Evolutionary conservation across 53 echinoderm and acorn worm species (phyloP).

Genomic region (Holothuria leucospilota): DNA sequence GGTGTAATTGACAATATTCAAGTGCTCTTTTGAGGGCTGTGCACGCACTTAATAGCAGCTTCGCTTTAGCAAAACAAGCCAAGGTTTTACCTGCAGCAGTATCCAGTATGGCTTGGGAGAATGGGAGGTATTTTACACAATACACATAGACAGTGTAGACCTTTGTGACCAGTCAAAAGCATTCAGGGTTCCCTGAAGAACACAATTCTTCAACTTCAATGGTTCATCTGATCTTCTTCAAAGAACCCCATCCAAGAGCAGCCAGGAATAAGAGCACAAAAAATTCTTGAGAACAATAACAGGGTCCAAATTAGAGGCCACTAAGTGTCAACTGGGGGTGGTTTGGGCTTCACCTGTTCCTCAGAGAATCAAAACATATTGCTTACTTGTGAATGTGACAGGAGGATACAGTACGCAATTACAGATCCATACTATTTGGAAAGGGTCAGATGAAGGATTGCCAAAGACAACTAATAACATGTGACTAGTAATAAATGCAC

Average conservation of each 20-base stretch:
- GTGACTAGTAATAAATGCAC: no score
- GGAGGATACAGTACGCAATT: no score
- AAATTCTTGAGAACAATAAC: slow-evolving; percentile 40
- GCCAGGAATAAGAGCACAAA: slow-evolving; percentile 6
- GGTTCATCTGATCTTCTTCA: slow-evolving; percentile 14
- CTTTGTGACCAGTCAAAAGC: slow-evolving; percentile 14
- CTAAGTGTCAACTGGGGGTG: slow-evolving; percentile 19
- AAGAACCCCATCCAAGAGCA: slow-evolving; percentile 17
- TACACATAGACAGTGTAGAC: slow-evolving; percentile 11
- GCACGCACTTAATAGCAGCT: slow-evolving; percentile 1
- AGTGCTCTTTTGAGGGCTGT: neutral
- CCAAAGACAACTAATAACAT: no score
- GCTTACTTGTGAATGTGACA: no score
- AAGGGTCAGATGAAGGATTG: no score
- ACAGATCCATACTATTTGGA: no score
- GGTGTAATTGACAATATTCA: no score
- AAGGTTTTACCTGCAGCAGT: slow-evolving; percentile 30
- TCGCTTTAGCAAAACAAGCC: slow-evolving; percentile 35
- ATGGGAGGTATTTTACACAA: slow-evolving; percentile 29
- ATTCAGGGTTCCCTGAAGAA: neutral
- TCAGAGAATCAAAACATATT: no score
- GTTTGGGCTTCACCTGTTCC: slow-evolving; percentile 13
- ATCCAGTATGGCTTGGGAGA: neutral
- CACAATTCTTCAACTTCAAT: slow-evolving; percentile 9
- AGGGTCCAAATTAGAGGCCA: slow-evolving; percentile 27